Conservation (phyloP, 2,113 vertebrate genomes). For the Perca flavescens region DNA sequence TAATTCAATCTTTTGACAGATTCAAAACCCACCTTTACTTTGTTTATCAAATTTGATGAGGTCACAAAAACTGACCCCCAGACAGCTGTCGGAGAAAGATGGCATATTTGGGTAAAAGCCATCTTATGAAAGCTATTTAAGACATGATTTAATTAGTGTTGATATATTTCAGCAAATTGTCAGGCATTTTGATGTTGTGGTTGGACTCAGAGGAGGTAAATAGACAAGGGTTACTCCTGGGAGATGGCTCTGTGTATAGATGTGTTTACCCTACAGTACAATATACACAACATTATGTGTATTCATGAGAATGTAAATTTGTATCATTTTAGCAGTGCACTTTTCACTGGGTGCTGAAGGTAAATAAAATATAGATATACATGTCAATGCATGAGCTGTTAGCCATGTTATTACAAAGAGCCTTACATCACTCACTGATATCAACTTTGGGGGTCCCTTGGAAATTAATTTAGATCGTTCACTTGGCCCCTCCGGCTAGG, state of each 20-base stretch:
- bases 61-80: conserved; percentile 23
- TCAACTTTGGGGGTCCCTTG: conserved; percentile 68
- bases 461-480: conserved; percentile 81
- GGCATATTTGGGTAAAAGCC: conserved; percentile 24
- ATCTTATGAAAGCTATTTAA: conserved; percentile 12
- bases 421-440: conserved; percentile 64
- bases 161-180: conserved; percentile 44
- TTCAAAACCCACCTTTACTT: neutral
- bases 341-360: conserved; percentile 49
- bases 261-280: conserved; percentile 50
- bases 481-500: conserved; percentile 59
- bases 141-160: conserved; percentile 41
- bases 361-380: conserved; percentile 40
- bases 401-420: conserved; percentile 50
- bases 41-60: conserved; percentile 17
- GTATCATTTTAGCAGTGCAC: conserved; percentile 42
- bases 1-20: conserved; percentile 1
- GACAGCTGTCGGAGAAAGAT: conserved; percentile 22
- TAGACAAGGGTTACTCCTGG: conserved; percentile 26
- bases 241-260: conserved; percentile 30
- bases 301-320: conserved; percentile 72
- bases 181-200: conserved; percentile 33
- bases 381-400: conserved; percentile 33
- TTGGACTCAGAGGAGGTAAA: conserved; percentile 24
- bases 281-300: conserved; percentile 49